Evolutionary conservation across 2,113 vertebrate genomes (phyloP).

Genomic region (Turdus rufiventris): DNA sequence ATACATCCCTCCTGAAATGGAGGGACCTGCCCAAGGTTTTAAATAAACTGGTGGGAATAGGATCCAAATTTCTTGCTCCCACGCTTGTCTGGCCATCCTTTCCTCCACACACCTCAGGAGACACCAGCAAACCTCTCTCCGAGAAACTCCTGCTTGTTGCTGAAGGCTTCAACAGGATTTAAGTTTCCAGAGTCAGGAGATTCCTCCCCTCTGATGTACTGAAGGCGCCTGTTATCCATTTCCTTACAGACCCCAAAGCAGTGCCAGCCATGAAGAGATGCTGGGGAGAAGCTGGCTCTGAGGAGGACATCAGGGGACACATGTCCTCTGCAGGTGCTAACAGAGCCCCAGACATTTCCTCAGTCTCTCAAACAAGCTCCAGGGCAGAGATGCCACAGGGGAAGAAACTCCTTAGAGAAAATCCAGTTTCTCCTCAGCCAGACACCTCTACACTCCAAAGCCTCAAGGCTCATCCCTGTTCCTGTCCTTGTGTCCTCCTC

Average conservation of each 20-base stretch:
- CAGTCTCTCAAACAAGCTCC: neutral
- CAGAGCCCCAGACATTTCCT: neutral
- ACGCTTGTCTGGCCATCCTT: neutral
- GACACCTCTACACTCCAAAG: neutral
- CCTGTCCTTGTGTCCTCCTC: neutral
- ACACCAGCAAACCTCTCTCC: neutral
- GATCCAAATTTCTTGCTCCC: neutral
- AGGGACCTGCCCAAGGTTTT: neutral
- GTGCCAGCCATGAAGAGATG: neutral
- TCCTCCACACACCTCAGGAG: neutral
- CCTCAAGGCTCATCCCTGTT: accelerated
- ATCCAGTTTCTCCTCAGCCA: neutral
- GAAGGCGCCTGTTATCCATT: neutral
- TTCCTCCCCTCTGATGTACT: neutral
- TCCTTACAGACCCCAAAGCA: neutral
- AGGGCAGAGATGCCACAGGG: neutral
- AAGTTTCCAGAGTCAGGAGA: neutral
- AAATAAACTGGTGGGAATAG: neutral
- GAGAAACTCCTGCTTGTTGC: neutral
- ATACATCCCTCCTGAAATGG: neutral
- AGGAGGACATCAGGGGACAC: neutral
- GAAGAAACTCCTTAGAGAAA: neutral
- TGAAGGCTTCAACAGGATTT: neutral
- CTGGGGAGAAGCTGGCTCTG: neutral
- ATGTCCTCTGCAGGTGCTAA: neutral